Conservation (phyloP, 92 coral and sea anemone species). For the Epizoanthus rinbou region DNA sequence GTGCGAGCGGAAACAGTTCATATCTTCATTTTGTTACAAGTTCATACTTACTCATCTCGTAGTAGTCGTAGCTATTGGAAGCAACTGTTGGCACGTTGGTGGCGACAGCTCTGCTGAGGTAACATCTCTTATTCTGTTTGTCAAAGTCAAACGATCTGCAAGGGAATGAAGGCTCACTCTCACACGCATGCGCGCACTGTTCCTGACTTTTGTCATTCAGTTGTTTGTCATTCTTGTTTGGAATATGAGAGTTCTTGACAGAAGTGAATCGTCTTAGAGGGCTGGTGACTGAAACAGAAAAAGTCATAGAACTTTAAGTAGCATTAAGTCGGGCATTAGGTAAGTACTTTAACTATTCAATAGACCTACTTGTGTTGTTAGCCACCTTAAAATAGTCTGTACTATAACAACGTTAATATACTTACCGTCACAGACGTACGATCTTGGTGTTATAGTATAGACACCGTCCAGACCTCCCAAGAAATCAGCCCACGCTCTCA, state of each 20-base stretch:
- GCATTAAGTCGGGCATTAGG: too few species aligned
- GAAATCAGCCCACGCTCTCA: slow-evolving; percentile 94
- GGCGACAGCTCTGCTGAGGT: slow-evolving; percentile 72
- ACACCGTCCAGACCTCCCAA: slow-evolving; percentile 70
- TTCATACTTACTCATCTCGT: slow-evolving; percentile 76
- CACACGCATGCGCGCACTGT: slow-evolving; percentile 84
- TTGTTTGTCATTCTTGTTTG: slow-evolving; percentile 73
- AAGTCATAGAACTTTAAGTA: too few species aligned
- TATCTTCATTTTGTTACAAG: background rate
- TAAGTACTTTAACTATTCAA: too few species aligned
- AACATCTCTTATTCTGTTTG: slow-evolving; percentile 62
- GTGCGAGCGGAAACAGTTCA: background rate
- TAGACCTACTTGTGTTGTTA: too few species aligned
- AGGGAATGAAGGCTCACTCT: slow-evolving; percentile 72
- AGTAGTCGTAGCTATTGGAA: slow-evolving; percentile 71
- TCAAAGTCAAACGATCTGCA: slow-evolving; percentile 95
- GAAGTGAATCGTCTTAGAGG: slow-evolving; percentile 68
- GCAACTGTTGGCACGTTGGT: slow-evolving; percentile 40
- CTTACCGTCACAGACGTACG: slow-evolving; percentile 92
- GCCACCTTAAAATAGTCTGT: too few species aligned
- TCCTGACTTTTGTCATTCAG: slow-evolving; percentile 62
- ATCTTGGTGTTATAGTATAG: slow-evolving; percentile 64
- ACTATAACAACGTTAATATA: background rate
- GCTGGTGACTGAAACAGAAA: slow-evolving; percentile 61
- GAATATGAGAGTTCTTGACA: slow-evolving; percentile 61